Evolutionary conservation across 2,113 vertebrate genomes (phyloP), one percentile per base, ranked within the genome.

Genomic region (Bubo bubo): DNA sequence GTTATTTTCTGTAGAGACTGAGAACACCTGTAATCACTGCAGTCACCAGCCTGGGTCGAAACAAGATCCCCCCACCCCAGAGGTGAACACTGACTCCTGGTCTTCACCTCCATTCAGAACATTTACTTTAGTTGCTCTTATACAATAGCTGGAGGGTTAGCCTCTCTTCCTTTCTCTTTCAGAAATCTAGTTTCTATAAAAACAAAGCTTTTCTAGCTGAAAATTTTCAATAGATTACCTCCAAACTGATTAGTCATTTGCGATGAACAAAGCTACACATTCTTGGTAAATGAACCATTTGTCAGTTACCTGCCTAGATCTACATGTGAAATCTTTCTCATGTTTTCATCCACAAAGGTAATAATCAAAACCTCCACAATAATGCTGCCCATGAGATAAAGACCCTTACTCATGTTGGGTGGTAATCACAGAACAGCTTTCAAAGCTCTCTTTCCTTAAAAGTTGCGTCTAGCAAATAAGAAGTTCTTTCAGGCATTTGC

Each of bases 321-420:
- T 82, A 23, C 4, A 1, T 4, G 1, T 43, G 37, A 75, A 62
- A 0, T 56, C 37, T 92, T 63, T 52, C 12, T 53, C 1, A 8
- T 37, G 11, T 74, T 85, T 85, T 55, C 37, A 56, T 9, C 45
- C 12, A 47, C 30, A 56, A 67, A 74, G 37, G 13, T 24, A 55
- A 50, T 71, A 76, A 68, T 30, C 23, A 43, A 73, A 82, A 64
- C 7, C 23, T 84, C 24, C 16, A 53, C 13, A 45, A 9, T 45
- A 63, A 34, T 49, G 39, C 17, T 70, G 8, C 27, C 82, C 5
- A 6, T 28, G 32, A 89, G 16, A 18, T n/a, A 43, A 60, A 64
- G 28, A 30, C 12, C 16, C 15, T 77, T 50, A 45, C 8, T 80
- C 3, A 9, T 9, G 4, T 15, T 56, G 20, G 49, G 43, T 67